Evolutionary conservation across 1,140 invertebrate genomes (phyloP).

Genomic region (Pachypsylla venusta): DNA sequence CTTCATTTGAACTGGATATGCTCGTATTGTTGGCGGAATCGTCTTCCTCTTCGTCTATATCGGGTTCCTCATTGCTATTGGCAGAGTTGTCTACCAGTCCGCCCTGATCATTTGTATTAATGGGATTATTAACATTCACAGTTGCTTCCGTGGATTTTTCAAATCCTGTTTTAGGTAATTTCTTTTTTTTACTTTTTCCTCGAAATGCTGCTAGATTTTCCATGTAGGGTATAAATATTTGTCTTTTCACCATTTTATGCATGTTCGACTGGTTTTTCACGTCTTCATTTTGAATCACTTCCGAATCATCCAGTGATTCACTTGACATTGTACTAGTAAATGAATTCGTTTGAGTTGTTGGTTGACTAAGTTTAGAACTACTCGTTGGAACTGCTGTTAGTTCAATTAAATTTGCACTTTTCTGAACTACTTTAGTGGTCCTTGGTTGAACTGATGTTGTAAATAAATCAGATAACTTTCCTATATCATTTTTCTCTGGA

Average conservation of each 20-base stretch:
- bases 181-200: background rate
- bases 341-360: too few relatives aligned
- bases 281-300: too few relatives aligned
- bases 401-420: background rate
- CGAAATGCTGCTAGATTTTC: background rate
- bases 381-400: background rate
- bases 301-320: background rate
- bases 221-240: background rate
- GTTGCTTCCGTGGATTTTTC: background rate
- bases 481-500: background rate
- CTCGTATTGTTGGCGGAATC: background rate
- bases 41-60: conserved; percentile 38
- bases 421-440: too few relatives aligned
- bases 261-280: background rate
- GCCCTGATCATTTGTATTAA: conserved; percentile 12
- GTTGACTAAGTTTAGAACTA: too few relatives aligned
- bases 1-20: conserved; percentile 8
- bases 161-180: background rate
- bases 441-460: too few relatives aligned
- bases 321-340: background rate
- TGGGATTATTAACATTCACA: background rate
- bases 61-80: conserved; percentile 18
- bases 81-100: background rate
- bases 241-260: background rate
- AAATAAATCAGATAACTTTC: background rate